phyloP scores from a whole-genome alignment of 1,140 invertebrate genomes.

The Manduca sexta region DNA sequence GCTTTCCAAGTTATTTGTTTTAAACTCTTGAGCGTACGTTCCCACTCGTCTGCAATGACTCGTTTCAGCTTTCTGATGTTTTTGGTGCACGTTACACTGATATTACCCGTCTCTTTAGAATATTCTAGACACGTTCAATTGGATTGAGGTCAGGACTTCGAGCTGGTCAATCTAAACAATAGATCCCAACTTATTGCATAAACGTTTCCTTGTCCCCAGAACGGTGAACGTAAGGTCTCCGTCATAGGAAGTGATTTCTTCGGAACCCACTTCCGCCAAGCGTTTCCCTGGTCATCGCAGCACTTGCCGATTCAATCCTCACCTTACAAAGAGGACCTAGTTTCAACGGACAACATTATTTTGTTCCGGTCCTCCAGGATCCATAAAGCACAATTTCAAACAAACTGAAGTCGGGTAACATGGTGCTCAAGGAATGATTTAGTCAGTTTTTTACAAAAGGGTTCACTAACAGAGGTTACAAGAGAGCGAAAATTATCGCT shows the following conservation, averaged over 20 bases:
- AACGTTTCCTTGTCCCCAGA: neutral
- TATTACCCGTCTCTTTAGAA: slow-evolving; percentile 6
- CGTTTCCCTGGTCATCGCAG: neutral
- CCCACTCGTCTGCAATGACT: neutral
- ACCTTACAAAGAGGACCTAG: slow-evolving; percentile 5
- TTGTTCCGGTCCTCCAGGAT: slow-evolving; percentile 6
- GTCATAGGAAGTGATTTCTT: neutral
- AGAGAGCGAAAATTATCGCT: no score
- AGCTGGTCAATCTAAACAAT: slow-evolving; percentile 7
- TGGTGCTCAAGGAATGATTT: slow-evolving; percentile 12
- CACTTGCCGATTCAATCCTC: slow-evolving; percentile 7
- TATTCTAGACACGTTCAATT: slow-evolving; percentile 5
- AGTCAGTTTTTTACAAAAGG: no score
- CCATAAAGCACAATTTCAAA: neutral
- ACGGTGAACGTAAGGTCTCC: neutral
- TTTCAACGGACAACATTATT: slow-evolving; percentile 12
- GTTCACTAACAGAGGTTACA: no score
- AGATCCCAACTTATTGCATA: slow-evolving; percentile 3
- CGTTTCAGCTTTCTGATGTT: slow-evolving; percentile 5
- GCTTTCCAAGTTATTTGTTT: no score
- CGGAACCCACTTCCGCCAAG: neutral
- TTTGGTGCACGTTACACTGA: slow-evolving; percentile 6
- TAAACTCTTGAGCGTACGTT: no score
- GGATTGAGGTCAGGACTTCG: slow-evolving; percentile 7
- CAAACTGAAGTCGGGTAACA: slow-evolving; percentile 9